Conservation (phyloP, 2,888 invertebrate genomes). For the Ecliptopera silaceata region DNA sequence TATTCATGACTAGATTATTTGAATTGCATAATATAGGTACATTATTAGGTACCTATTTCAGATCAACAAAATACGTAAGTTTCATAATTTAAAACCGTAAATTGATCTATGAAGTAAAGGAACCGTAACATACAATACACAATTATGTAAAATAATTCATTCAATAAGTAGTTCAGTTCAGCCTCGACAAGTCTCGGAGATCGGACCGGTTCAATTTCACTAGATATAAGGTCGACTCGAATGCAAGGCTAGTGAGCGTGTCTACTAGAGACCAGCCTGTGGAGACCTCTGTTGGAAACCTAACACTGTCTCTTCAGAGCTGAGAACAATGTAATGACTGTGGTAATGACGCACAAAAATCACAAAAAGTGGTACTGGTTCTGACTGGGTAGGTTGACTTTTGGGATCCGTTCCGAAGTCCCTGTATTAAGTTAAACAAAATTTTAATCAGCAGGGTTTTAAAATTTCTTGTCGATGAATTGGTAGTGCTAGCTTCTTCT, state of each 20-base stretch:
- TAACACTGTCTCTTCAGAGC: conserved; percentile 7
- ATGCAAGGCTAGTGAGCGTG: conserved; percentile 64
- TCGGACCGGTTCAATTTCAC: conserved; percentile 77
- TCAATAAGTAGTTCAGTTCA: conserved; percentile 48
- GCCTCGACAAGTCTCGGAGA: conserved; percentile 49
- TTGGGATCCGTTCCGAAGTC: neutral
- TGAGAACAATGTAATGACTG: neutral
- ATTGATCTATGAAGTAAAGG: neutral
- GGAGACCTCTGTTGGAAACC: conserved; percentile 17
- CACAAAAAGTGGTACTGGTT: neutral
- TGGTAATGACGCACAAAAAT: neutral
- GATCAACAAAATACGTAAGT: no score
- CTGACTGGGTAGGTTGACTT: neutral
- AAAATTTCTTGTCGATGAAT: no score
- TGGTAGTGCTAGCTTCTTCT: no score
- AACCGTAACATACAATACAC: neutral
- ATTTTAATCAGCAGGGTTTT: no score
- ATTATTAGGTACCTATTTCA: no score
- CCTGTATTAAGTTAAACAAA: neutral
- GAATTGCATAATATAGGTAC: no score
- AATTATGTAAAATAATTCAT: conserved; percentile 25
- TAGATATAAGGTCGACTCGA: conserved; percentile 68
- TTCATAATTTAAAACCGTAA: no score
- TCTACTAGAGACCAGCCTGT: conserved; percentile 14
- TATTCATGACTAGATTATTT: no score